A percentile compares a stretch with the other conserved stretches of the same genome.
phyloP scores from a whole-genome alignment of 1,140 invertebrate genomes.

The Parapsyche elsis region DNA sequence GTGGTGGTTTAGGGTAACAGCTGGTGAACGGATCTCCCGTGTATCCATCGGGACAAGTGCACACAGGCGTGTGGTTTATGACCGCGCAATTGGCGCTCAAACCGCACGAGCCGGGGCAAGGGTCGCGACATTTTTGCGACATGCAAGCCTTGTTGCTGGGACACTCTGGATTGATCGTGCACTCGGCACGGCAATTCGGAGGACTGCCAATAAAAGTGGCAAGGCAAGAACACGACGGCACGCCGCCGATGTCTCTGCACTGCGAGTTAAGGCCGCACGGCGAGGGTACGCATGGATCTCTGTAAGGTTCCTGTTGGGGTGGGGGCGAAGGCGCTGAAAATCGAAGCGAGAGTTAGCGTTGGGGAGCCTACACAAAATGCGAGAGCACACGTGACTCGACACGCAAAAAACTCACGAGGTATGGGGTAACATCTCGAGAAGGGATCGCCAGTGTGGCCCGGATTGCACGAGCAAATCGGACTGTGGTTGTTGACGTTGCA shows the following conservation, averaged over 20 bases:
- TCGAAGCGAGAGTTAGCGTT: constrained; percentile 49
- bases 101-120: constrained; percentile 78
- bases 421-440: constrained; percentile 70
- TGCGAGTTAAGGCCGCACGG: constrained; percentile 79
- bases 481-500: constrained; percentile 72
- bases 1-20: constrained; percentile 65
- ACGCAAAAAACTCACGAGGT: constrained; percentile 63
- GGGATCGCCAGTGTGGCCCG: constrained; percentile 74
- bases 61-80: constrained; percentile 76
- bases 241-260: constrained; percentile 72
- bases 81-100: constrained; percentile 74
- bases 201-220: constrained; percentile 75
- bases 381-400: constrained; percentile 57
- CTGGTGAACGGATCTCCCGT: constrained; percentile 77
- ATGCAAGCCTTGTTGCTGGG: constrained; percentile 74
- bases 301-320: constrained; percentile 55
- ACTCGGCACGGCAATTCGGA: constrained; percentile 80
- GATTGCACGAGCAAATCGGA: constrained; percentile 71
- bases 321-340: constrained; percentile 58
- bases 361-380: constrained; percentile 52
- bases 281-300: constrained; percentile 78
- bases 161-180: constrained; percentile 79
- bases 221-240: constrained; percentile 76
- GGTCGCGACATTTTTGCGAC: constrained; percentile 77
- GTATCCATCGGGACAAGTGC: constrained; percentile 74